Conservation (phyloP, 2,888 invertebrate species). For the Mythimna pallens region DNA sequence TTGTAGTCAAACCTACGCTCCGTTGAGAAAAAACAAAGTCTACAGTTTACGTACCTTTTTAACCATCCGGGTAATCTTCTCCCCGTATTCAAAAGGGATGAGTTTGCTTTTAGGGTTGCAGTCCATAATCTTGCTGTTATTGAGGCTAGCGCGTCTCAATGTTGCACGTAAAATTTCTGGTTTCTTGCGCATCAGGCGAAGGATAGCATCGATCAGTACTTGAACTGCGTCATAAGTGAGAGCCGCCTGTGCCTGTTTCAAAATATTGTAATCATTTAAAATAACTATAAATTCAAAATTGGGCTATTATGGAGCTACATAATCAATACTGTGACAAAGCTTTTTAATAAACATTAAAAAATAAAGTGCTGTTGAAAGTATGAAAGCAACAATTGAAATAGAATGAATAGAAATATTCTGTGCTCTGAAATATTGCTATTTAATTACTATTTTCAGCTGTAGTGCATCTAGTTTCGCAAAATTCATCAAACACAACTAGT, state of each 20-base stretch:
- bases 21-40: conserved; percentile 6
- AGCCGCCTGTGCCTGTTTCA: conserved; percentile 96
- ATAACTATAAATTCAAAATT: too few species aligned
- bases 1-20: conserved; percentile 18
- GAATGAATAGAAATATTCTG: neutral
- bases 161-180: conserved; percentile 93
- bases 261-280: conserved; percentile 1
- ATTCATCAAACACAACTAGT: conserved; percentile 66
- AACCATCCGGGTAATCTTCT: conserved; percentile 95
- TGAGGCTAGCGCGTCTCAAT: conserved; percentile 89
- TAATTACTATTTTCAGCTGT: neutral
- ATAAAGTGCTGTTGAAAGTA: neutral
- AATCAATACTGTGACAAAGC: too few species aligned
- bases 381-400: neutral
- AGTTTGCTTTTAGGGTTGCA: conserved; percentile 95
- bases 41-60: conserved; percentile 91
- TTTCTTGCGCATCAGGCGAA: conserved; percentile 95
- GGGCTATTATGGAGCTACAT: too few species aligned
- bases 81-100: conserved; percentile 96
- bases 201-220: conserved; percentile 96
- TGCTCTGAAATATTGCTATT: neutral
- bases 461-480: neutral
- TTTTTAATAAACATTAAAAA: neutral
- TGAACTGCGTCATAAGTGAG: conserved; percentile 98
- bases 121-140: conserved; percentile 93